A percentile compares a stretch with the other conserved stretches of the same genome.
phyloP scores from a whole-genome alignment of 2,888 invertebrate species.

The Hirtodrosophila confusa region DNA sequence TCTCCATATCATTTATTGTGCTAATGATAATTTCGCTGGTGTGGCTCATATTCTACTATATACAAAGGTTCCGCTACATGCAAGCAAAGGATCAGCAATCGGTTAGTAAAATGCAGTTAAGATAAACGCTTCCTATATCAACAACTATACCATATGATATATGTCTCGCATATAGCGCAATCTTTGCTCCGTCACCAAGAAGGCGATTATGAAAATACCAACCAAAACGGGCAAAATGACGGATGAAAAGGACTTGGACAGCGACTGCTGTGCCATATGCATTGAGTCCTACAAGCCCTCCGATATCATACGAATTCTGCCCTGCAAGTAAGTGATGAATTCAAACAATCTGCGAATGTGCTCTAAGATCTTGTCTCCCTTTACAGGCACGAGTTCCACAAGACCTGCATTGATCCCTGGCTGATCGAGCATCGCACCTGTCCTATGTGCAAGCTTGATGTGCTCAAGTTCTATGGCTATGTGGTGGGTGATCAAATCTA shows the following conservation, averaged over 20 bases:
- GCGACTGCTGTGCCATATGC: constrained; percentile 97
- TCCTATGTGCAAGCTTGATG: constrained; percentile 99
- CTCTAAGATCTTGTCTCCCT: neutral
- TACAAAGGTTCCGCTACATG: constrained; percentile 96
- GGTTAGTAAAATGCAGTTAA: constrained; percentile 85
- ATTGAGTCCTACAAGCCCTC: constrained; percentile 95
- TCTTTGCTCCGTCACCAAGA: constrained; percentile 96
- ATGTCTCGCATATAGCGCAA: constrained; percentile 87
- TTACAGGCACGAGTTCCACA: constrained; percentile 96
- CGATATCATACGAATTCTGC: constrained; percentile 94
- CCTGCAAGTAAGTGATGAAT: constrained; percentile 91
- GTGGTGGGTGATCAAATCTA: constrained; percentile 88
- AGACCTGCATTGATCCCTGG: constrained; percentile 98
- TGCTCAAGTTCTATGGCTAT: constrained; percentile 94
- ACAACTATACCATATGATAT: too few relatives aligned
- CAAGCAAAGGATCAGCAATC: constrained; percentile 97
- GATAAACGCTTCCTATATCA: too few relatives aligned
- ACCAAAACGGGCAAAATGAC: constrained; percentile 93
- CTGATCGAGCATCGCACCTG: constrained; percentile 96
- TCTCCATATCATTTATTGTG: constrained; percentile 97
- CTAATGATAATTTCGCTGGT: constrained; percentile 97
- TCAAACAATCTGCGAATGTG: neutral
- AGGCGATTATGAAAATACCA: constrained; percentile 96
- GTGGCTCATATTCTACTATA: constrained; percentile 98
- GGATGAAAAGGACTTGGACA: constrained; percentile 94